phyloP scores from a whole-genome alignment of 1,140 invertebrate species.

The Belonocnema kinseyi region DNA sequence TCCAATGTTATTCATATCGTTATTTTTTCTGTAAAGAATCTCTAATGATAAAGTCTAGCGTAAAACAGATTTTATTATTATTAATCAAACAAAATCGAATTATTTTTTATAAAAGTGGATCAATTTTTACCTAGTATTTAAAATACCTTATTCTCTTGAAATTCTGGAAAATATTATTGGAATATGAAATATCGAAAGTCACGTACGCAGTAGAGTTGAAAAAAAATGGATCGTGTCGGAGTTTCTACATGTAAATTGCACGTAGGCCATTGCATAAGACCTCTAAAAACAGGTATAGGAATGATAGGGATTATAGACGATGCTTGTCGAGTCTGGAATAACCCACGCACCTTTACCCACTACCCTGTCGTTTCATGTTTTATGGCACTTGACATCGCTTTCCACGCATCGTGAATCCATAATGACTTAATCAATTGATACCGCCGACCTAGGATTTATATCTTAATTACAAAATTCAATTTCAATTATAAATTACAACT shows the following conservation, averaged over 20 bases:
- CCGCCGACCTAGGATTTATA: neutral
- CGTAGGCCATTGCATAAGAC: conserved; percentile 40
- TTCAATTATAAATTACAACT: too few relatives aligned
- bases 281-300: conserved; percentile 27
- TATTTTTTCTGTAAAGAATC: too few relatives aligned
- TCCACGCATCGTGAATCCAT: conserved; percentile 7
- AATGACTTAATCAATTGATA: conserved; percentile 3
- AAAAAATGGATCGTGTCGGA: conserved; percentile 11
- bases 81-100: too few relatives aligned
- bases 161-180: too few relatives aligned
- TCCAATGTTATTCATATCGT: too few relatives aligned
- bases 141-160: too few relatives aligned
- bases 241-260: conserved; percentile 49
- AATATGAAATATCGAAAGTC: neutral
- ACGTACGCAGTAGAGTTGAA: conserved; percentile 8
- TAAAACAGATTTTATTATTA: too few relatives aligned
- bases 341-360: conserved; percentile 26
- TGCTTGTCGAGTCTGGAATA: conserved; percentile 13
- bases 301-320: conserved; percentile 23
- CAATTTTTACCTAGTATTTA: too few relatives aligned
- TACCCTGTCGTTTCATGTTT: conserved; percentile 19
- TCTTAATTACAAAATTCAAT: too few relatives aligned
- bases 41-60: too few relatives aligned
- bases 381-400: conserved; percentile 25
- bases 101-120: too few relatives aligned